Conservation (phyloP, 2,113 vertebrate genomes). For the Hippopotamus amphibius region DNA sequence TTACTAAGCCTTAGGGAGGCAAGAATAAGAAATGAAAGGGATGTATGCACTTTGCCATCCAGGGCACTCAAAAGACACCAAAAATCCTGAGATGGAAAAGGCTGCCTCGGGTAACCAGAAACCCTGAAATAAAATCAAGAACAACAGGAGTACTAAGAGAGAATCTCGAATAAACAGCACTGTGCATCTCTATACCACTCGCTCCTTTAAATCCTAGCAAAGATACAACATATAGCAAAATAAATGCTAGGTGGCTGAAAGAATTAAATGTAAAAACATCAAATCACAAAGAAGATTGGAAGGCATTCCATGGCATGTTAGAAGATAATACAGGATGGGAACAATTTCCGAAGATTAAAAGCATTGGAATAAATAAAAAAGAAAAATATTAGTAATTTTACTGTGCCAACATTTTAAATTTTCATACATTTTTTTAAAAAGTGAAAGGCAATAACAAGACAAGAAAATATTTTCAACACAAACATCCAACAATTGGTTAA, state of each 20-base stretch:
- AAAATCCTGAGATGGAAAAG: neutral
- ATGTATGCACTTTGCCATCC: neutral
- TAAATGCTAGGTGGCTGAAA: neutral
- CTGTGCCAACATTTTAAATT: neutral
- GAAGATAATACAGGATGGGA: neutral
- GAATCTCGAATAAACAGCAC: neutral
- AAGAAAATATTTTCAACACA: conserved; percentile 45
- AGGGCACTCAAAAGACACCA: neutral
- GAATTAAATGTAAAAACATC: conserved; percentile 7
- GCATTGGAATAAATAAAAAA: neutral
- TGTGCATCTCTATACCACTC: neutral
- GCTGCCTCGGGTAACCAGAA: neutral
- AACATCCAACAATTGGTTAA: conserved; percentile 10
- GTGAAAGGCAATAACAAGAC: neutral
- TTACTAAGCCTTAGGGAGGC: neutral
- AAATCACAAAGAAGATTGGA: neutral
- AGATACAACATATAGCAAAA: neutral
- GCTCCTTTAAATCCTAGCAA: conserved; percentile 7
- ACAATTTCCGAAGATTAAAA: neutral
- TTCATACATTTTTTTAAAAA: neutral
- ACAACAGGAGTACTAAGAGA: neutral
- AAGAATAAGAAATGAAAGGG: conserved; percentile 43
- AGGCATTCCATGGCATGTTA: neutral
- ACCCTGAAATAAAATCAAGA: neutral
- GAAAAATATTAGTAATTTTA: conserved; percentile 24